phyloP scores from a whole-genome alignment of 1,140 invertebrate genomes.

The Copidosoma floridanum region DNA sequence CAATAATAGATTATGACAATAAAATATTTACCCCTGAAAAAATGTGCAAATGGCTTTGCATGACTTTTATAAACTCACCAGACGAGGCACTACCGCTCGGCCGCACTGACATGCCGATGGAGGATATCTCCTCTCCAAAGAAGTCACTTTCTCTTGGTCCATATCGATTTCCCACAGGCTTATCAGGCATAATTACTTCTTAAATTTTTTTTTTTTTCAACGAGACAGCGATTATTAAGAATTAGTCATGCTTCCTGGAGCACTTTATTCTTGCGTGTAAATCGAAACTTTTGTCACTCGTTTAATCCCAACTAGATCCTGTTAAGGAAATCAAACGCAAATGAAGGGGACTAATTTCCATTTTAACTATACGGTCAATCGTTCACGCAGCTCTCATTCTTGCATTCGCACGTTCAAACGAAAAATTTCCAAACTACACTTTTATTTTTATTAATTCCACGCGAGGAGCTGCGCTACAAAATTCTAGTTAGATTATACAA shows the following conservation, averaged over 20 bases:
- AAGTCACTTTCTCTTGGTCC: slow-evolving; percentile 49
- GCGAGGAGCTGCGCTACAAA: no score
- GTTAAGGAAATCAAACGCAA: background rate
- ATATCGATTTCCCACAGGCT: slow-evolving; percentile 47
- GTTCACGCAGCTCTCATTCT: no score
- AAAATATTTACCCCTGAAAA: no score
- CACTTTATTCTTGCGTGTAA: background rate
- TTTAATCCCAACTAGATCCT: background rate
- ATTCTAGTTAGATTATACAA: no score
- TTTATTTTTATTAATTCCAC: no score
- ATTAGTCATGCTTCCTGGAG: background rate
- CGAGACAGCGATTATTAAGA: background rate
- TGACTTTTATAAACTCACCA: slow-evolving; percentile 59
- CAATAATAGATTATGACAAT: no score
- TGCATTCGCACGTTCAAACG: no score
- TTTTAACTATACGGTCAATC: no score
- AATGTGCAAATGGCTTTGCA: no score
- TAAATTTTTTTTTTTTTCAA: background rate
- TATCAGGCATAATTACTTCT: slow-evolving; percentile 52
- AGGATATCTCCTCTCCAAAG: slow-evolving; percentile 67
- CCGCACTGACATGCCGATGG: slow-evolving; percentile 70
- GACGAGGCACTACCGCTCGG: slow-evolving; percentile 68
- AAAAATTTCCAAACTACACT: no score
- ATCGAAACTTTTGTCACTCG: background rate
- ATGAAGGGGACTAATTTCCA: background rate